Evolutionary conservation across 1,140 invertebrate genomes (phyloP).

Genomic region (Temnothorax longispinosus): DNA sequence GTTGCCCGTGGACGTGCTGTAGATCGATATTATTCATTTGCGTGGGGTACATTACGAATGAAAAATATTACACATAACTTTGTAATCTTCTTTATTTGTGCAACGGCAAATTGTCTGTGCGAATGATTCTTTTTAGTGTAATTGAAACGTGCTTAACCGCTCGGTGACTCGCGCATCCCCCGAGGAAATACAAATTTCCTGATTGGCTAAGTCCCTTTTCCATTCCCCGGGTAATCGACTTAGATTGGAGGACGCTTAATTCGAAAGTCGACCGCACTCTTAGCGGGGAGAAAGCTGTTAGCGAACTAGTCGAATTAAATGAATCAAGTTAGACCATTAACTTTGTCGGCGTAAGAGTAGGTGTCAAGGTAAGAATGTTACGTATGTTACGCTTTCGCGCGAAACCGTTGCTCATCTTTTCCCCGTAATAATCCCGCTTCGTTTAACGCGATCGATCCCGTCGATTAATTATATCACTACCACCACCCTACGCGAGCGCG

Average conservation of each 20-base stretch:
- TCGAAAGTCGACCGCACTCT: slow-evolving; percentile 66
- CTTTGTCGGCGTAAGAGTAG: slow-evolving; percentile 58
- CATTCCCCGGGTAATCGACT: slow-evolving; percentile 75
- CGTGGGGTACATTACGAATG: no score
- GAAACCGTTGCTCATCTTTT: slow-evolving; percentile 12
- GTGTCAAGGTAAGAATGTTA: slow-evolving; percentile 26
- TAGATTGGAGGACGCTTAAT: slow-evolving; percentile 73
- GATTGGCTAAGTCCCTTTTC: slow-evolving; percentile 70
- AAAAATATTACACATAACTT: slow-evolving; percentile 28
- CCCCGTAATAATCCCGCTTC: slow-evolving; percentile 13
- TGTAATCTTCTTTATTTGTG: slow-evolving; percentile 39
- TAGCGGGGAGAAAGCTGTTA: slow-evolving; percentile 56
- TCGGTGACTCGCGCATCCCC: slow-evolving; percentile 47
- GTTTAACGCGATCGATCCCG: not conserved
- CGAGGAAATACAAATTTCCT: slow-evolving; percentile 73
- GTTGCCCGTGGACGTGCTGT: not conserved
- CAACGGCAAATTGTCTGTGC: not conserved
- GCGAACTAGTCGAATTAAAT: slow-evolving; percentile 75
- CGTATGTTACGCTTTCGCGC: slow-evolving; percentile 18
- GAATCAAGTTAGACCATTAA: slow-evolving; percentile 75
- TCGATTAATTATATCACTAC: slow-evolving; percentile 18
- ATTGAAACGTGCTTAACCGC: slow-evolving; percentile 54
- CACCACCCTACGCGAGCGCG: not conserved
- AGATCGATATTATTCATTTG: slow-evolving; percentile 37
- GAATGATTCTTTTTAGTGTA: slow-evolving; percentile 41